Base-by-base conservation (phyloP, 2,797 vertebrate genomes). In the Hafferia zeledoni region DNA sequence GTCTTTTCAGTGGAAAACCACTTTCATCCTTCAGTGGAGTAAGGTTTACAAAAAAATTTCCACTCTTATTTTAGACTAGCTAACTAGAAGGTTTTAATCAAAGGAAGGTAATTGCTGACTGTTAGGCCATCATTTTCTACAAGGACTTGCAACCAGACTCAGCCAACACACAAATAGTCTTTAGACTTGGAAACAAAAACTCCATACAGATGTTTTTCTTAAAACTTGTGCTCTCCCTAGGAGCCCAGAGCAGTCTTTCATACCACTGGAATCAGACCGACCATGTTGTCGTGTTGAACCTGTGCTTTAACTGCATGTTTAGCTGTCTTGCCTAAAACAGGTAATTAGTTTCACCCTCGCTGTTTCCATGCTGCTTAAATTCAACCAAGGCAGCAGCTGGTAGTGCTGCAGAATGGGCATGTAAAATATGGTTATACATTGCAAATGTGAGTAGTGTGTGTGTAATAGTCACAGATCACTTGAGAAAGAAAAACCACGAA, bases 161-260 rank as follows among this genome's bases (percentile, higher is more conserved):
- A 15, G 49, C 60, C 83, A 91, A 74, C 18, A 33, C 39, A 53
- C 43, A 88, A 85, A 57, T 12, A 83, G 55, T 76, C 47, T 68
- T 60, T 87, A 57, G 75, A 80, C 64, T 75, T 89, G 47, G 81
- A 87, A 92, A 93, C 56, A 94, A 92, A 87, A 92, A 8, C 31
- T 61, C 75, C 75, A 65, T 68, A 60, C 71, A 94, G 39, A 80
- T 68, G 78, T 75, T 93, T 71, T 83, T 70, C 87, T 85, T 67
- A 71, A 90, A 90, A 64, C 31, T 80, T 68, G 22, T 78, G 65
- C 49, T 94, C 35, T 71, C 31, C 27, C 18, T 28, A 28, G 57
- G n/a, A 93, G 39, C 53, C 47, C 18, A 64, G 72, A 96, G 56
- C 57, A 68, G 46, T 52, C 71, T 87, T 84, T 93, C 64, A 43